Evolutionary conservation across 2,888 invertebrate species (phyloP), one percentile per base, ranked within the genome.

Genomic region (Smittia aterrima): DNA sequence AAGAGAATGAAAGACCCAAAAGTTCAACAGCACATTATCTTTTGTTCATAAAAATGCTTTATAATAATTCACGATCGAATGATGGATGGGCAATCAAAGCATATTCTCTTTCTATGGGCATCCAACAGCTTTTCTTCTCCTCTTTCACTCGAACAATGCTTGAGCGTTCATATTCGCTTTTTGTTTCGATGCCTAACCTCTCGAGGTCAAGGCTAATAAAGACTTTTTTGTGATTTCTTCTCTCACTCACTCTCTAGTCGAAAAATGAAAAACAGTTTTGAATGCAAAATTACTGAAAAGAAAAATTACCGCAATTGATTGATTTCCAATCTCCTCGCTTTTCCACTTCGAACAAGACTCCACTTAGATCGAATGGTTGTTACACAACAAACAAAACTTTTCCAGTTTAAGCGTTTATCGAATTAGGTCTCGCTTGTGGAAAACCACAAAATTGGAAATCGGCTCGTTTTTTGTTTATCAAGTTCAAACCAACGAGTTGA

Each of bases 141-240:
- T 53, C 53, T n/a, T 53, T 18, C 53, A 7, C 16, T 53, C 53
- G 47, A 47, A 47, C 47, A 47, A 47, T 47, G 47, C 47, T 11
- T 11, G 3, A 47, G 16, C 47, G 47, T 47, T 47, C 11, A 66
- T 24, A 66, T 20, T 66, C 66, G n/a, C 9, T 20, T 16, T 13
- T 47, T 24, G 24, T 32, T 25, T 70, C 64, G 54, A 66, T 54
- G 75, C 1, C n/a, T 66, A 72, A 75, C 75, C 75, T 75, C 32
- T 66, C 27, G 53, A 71, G 75, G 71, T 75, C 75, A 75, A 75
- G 75, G 75, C 75, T 75, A 75, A 71, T 71, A 54, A 70, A 70
- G 70, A 70, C 54, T 47, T 68, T 68, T 68, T 68, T 68, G 38
- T 38, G 38, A 9, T 38, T 9, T 13, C n/a, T 9, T 47, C n/a